Conservation (phyloP, 2,888 invertebrate genomes). For the Pseudococcus viburni region DNA sequence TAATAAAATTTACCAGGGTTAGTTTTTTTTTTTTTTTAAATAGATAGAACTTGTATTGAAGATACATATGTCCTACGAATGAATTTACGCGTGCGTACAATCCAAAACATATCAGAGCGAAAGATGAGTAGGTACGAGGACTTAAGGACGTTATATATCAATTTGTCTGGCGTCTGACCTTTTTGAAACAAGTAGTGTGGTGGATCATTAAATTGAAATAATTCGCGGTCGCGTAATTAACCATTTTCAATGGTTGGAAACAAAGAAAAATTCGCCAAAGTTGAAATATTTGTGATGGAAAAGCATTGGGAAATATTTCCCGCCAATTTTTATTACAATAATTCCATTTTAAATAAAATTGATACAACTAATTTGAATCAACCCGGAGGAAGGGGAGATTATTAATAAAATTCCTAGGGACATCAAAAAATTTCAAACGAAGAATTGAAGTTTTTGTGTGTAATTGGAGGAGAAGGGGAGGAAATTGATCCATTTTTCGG, state of each 20-base stretch:
- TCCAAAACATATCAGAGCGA: background rate
- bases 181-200: background rate
- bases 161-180: background rate
- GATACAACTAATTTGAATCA: too few relatives aligned
- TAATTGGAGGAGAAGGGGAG: too few relatives aligned
- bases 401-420: too few relatives aligned
- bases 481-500: too few relatives aligned
- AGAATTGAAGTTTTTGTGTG: too few relatives aligned
- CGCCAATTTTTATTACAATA: background rate
- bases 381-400: too few relatives aligned
- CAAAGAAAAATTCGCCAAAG: background rate
- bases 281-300: background rate
- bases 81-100: background rate
- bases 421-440: too few relatives aligned
- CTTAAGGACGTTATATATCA: too few relatives aligned
- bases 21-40: background rate
- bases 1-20: conserved; percentile 7
- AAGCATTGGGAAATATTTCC: background rate
- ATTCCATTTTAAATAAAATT: background rate
- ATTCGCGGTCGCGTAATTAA: background rate
- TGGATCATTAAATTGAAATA: background rate
- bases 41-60: conserved; percentile 3
- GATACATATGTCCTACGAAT: background rate
- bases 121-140: background rate
- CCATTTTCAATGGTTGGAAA: background rate